Percentiles rank a stretch among this genome's conserved stretches.
These are phyloP conservation scores for Gallinago undulata DNA, from an alignment of 2,113 vertebrate species.

Conservation along the genomic window DNA sequence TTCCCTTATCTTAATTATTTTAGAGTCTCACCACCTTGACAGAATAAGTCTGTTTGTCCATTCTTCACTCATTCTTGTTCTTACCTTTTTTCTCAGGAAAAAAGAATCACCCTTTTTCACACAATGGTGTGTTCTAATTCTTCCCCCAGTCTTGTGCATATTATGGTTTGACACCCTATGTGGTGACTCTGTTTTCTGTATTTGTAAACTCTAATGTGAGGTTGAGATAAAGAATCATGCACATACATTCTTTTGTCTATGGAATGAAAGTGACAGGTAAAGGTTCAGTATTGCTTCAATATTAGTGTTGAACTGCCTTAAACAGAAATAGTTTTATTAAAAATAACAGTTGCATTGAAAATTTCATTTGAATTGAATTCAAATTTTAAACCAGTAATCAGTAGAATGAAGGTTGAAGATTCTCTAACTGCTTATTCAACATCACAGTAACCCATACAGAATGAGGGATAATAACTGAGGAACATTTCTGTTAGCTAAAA, in stretches of 20 bases:
- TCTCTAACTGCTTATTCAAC: background rate
- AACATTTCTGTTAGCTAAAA: background rate
- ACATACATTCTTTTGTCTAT: background rate
- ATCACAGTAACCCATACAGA: background rate
- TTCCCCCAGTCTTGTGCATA: background rate
- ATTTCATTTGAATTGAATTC: background rate
- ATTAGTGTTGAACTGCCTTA: background rate
- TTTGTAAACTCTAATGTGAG: background rate
- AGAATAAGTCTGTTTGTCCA: background rate
- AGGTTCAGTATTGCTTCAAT: background rate
- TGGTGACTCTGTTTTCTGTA: background rate
- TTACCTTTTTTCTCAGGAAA: background rate
- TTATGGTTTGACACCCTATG: background rate
- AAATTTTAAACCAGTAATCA: background rate
- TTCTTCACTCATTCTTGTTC: background rate
- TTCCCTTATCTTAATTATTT: background rate
- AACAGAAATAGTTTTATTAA: background rate
- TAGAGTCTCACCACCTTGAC: background rate
- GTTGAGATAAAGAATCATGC: fast-evolving
- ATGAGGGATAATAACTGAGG: background rate
- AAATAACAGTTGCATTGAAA: background rate
- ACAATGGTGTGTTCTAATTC: background rate
- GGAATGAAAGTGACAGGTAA: background rate
- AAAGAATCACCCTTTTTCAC: background rate
- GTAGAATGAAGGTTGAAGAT: background rate